Conservation (phyloP, 2,113 vertebrate species). For the Apaloderma vittatum region DNA sequence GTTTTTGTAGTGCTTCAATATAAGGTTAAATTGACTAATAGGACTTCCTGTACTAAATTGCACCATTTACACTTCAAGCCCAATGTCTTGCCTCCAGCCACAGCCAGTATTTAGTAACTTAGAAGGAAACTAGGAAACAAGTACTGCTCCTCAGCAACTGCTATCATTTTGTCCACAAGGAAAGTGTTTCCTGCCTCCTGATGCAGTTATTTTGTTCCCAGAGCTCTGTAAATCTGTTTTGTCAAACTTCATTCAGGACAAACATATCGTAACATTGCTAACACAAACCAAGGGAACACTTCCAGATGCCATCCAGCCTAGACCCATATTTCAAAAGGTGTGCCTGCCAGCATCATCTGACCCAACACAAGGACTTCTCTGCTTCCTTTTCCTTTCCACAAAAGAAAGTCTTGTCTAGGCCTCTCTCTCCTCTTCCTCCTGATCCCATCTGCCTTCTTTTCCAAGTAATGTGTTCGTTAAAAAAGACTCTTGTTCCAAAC, state of each 20-base stretch:
- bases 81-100: conserved; percentile 18
- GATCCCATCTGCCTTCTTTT: neutral
- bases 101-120: neutral
- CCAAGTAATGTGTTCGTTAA: neutral
- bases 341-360: neutral
- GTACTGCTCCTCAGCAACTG: neutral
- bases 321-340: neutral
- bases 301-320: neutral
- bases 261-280: neutral
- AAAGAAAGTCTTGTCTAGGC: neutral
- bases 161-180: neutral
- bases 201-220: neutral
- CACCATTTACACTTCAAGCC: neutral
- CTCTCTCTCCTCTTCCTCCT: neutral
- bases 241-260: neutral
- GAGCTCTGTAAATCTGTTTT: neutral
- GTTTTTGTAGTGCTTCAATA: neutral
- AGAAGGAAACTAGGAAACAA: conserved; percentile 12
- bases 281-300: neutral
- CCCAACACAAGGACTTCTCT: fast-evolving
- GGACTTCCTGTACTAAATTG: neutral
- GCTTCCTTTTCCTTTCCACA: neutral
- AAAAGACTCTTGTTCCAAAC: neutral
- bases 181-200: neutral
- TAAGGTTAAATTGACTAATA: conserved; percentile 31